These are phyloP conservation scores for Globia sparganii DNA, from an alignment of 2,888 invertebrate species.

Conservation along the genomic window DNA sequence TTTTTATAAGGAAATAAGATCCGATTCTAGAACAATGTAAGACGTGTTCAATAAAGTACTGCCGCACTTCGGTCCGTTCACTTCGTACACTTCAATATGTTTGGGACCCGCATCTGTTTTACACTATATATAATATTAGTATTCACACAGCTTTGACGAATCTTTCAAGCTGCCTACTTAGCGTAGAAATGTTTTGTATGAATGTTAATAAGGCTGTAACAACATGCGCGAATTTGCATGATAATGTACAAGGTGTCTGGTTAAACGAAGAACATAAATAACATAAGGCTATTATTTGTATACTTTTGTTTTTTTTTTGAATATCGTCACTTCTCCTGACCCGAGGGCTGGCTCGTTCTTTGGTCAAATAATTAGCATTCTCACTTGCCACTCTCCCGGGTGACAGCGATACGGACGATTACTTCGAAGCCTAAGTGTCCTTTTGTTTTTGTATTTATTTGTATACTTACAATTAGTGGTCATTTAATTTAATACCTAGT, in stretches of 20 bases:
- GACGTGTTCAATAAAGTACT: conserved; percentile 31
- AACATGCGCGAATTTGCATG: conserved; percentile 70
- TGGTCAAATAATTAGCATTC: too few relatives aligned
- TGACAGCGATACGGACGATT: too few relatives aligned
- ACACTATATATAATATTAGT: conserved; percentile 76
- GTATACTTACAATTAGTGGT: too few relatives aligned
- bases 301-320: too few relatives aligned
- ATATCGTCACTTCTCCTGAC: too few relatives aligned
- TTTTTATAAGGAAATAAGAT: conserved; percentile 2
- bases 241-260: conserved; percentile 61
- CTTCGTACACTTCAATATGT: conserved; percentile 47
- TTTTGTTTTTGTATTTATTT: too few relatives aligned
- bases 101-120: conserved; percentile 58
- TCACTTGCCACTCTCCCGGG: too few relatives aligned
- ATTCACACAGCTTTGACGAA: conserved; percentile 73
- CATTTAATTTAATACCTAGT: too few relatives aligned
- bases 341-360: too few relatives aligned
- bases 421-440: too few relatives aligned
- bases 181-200: conserved; percentile 70
- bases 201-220: conserved; percentile 73
- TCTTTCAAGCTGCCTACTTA: conserved; percentile 66
- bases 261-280: conserved; percentile 12
- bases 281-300: neutral
- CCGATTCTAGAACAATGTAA: neutral
- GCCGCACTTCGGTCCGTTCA: conserved; percentile 60